Conservation (phyloP, 1,140 invertebrate species). For the Drosophila nasuta region DNA sequence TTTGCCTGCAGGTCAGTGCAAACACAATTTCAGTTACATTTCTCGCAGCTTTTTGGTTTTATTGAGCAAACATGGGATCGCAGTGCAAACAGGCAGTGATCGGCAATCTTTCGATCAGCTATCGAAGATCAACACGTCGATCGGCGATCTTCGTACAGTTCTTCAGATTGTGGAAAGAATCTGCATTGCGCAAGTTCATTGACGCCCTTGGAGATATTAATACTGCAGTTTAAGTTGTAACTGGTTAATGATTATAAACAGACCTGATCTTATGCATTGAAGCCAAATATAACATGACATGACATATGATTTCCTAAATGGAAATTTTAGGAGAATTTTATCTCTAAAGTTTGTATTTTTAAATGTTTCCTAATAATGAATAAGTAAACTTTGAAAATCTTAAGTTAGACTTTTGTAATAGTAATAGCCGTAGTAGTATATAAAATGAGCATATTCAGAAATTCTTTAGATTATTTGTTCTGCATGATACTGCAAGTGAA, state of each 20-base stretch:
- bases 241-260: neutral
- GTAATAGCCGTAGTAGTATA: too few relatives aligned
- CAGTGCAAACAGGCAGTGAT: slow-evolving; percentile 56
- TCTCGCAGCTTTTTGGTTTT: slow-evolving; percentile 64
- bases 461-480: too few relatives aligned
- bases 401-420: too few relatives aligned
- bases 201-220: slow-evolving; percentile 41
- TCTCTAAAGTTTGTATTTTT: too few relatives aligned
- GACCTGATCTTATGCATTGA: neutral
- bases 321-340: too few relatives aligned
- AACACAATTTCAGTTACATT: slow-evolving; percentile 78
- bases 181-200: slow-evolving; percentile 57
- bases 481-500: too few relatives aligned
- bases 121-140: slow-evolving; percentile 15
- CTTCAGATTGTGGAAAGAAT: slow-evolving; percentile 14
- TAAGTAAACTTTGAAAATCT: too few relatives aligned
- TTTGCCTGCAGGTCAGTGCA: slow-evolving; percentile 62
- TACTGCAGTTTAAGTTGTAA: slow-evolving; percentile 15
- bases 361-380: too few relatives aligned
- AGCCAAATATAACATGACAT: too few relatives aligned
- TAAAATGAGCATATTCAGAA: too few relatives aligned
- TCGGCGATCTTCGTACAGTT: slow-evolving; percentile 27
- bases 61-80: slow-evolving; percentile 66
- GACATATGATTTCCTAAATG: too few relatives aligned
- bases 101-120: slow-evolving; percentile 18